Evolutionary conservation across 1,140 invertebrate genomes (phyloP).

Genomic region (Habropoda laboriosa): DNA sequence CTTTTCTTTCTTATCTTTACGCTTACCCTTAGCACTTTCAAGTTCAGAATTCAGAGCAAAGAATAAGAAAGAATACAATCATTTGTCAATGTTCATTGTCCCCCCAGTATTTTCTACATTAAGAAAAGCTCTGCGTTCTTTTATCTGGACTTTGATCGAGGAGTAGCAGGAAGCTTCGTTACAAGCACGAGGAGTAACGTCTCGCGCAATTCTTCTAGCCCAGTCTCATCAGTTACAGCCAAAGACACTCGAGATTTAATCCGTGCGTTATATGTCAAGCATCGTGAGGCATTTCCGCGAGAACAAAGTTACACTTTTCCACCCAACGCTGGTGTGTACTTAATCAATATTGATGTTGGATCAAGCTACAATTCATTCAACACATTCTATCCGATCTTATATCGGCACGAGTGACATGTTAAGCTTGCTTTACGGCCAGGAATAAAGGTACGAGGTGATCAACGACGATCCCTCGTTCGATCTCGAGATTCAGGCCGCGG

Average conservation of each 20-base stretch:
- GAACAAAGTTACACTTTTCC: slow-evolving; percentile 12
- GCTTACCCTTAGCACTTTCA: too few relatives aligned
- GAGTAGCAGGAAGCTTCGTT: not conserved
- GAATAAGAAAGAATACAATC: not conserved
- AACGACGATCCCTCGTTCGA: not conserved
- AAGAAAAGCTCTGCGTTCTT: not conserved
- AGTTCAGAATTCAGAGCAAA: not conserved
- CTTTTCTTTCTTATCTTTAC: too few relatives aligned
- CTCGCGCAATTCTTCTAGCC: not conserved
- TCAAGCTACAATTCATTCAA: slow-evolving; percentile 56
- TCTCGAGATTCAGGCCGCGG: too few relatives aligned
- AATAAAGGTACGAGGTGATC: slow-evolving; percentile 33
- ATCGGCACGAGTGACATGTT: slow-evolving; percentile 53
- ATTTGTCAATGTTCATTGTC: not conserved
- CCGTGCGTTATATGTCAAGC: not conserved
- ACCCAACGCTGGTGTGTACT: slow-evolving; percentile 51
- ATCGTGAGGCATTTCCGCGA: not conserved
- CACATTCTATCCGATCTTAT: slow-evolving; percentile 38
- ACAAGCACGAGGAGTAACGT: not conserved
- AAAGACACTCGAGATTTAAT: slow-evolving; percentile 24
- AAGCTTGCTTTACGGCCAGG: slow-evolving; percentile 43
- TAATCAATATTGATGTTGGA: slow-evolving; percentile 64
- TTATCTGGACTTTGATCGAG: not conserved
- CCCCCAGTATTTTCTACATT: not conserved
- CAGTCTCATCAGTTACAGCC: not conserved